A percentile compares a stretch with the other conserved stretches of the same genome.
Evolutionary conservation across 2,797 vertebrate genomes (phyloP).

Genomic region (Pachyuromys duprasi): DNA sequence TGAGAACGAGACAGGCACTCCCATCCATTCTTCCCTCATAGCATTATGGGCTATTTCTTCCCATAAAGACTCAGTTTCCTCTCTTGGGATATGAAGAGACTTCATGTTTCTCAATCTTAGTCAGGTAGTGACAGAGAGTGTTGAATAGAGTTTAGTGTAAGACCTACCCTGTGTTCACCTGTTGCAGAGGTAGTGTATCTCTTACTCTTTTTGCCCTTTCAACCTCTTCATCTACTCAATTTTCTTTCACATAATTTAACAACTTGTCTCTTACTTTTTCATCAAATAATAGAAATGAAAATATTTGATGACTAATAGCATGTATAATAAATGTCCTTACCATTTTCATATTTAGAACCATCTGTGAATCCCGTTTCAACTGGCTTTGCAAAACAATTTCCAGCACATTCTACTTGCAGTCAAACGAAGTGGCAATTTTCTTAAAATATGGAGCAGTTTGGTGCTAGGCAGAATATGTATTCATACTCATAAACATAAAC

Average conservation of each 20-base stretch:
- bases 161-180: background rate
- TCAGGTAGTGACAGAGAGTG: background rate
- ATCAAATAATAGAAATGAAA: constrained; percentile 67
- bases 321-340: constrained; percentile 58
- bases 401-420: constrained; percentile 70
- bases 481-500: constrained; percentile 78
- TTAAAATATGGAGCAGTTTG: constrained; percentile 78
- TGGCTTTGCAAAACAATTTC: constrained; percentile 74
- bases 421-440: constrained; percentile 79
- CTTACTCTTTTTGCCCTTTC: background rate
- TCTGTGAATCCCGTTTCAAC: constrained; percentile 68
- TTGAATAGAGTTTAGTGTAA: background rate
- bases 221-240: constrained; percentile 26
- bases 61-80: background rate
- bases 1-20: background rate
- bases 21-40: background rate
- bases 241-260: constrained; percentile 62
- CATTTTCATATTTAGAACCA: constrained; percentile 61
- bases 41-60: background rate
- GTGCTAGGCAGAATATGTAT: constrained; percentile 67
- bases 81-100: background rate
- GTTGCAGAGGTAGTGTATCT: background rate
- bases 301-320: constrained; percentile 27
- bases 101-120: background rate
- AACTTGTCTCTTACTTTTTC: constrained; percentile 59